Percentiles rank a stretch among this genome's conserved stretches.
Conservation (phyloP, 2,797 vertebrate genomes). For the Tenualosa thibaudeaui region DNA sequence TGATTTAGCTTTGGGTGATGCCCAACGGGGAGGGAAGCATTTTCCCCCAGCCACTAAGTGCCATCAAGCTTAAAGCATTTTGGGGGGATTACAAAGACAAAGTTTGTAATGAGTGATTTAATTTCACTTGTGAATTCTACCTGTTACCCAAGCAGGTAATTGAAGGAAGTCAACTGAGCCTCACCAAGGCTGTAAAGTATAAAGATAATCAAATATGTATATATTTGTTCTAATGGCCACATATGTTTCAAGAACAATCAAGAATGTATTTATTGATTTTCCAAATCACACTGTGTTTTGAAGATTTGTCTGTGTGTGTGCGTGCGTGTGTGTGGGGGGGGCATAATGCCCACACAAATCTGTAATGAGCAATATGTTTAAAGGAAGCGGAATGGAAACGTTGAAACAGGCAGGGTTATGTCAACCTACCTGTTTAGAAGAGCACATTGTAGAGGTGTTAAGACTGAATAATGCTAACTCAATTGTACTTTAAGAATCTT, state of each 20-base stretch:
- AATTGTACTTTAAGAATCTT: conserved; percentile 18
- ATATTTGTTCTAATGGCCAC: conserved; percentile 61
- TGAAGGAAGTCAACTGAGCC: not conserved
- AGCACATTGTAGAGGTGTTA: not conserved
- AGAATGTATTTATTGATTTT: conserved; percentile 79
- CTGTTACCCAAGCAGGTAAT: not conserved
- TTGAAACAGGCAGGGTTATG: not conserved
- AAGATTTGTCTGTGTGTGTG: conserved; percentile 23
- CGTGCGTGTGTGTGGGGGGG: no score
- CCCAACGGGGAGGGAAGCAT: not conserved
- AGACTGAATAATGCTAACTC: conserved; percentile 36
- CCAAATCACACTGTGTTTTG: conserved; percentile 39
- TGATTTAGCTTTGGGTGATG: not conserved
- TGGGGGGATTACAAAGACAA: not conserved
- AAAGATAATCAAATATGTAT: conserved; percentile 56
- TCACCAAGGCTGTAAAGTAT: not conserved
- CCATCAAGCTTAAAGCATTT: not conserved
- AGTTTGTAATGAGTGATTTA: not conserved
- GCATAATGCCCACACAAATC: conserved; percentile 31
- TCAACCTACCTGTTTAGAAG: conserved; percentile 24
- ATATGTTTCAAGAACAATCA: conserved; percentile 63
- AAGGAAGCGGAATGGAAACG: not conserved
- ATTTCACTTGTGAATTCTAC: not conserved
- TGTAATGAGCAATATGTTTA: conserved; percentile 51
- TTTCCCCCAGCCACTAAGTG: not conserved